Evolutionary conservation across 2,113 vertebrate species (phyloP), one percentile per base, ranked within the genome.

Genomic region (Ceyx cyanopectus): DNA sequence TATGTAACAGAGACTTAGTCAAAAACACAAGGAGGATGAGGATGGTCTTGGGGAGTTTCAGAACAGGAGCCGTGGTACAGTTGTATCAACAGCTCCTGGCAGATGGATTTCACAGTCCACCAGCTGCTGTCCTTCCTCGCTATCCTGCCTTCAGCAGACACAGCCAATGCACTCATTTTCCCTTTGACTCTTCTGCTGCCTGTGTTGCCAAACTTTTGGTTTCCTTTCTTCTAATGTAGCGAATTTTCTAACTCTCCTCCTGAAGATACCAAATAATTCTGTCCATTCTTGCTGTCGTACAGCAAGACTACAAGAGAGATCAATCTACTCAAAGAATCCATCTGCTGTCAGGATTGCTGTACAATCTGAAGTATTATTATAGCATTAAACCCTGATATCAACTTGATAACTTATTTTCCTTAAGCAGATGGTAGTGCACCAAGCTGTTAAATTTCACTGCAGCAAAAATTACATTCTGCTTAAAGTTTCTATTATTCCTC

Each of bases 371-470:
- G 65, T 86, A 75, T 79, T 70, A 54, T 84, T 90, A 72, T 12
- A 34, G 14, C 45, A 74, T 90, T 89, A 89, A 89, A 58, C 50
- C 21, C 53, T 84, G 73, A 73, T 34, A 90, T 65, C 81, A 88
- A 23, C 30, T 56, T 54, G 63, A 63, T 74, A 51, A 51, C 48
- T 43, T 87, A 51, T 79, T 81, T 93, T 89, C 75, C 40, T 66
- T 51, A 51, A 89, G 84, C 77, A 93, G 81, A 79, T 85, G 51
- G 92, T 63, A 70, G 72, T 32, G 48, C 75, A 93, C 81, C 51
- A 60, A 85, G 56, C 87, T 92, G 70, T 89, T 94, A 77, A 76
- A 83, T 94, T 89, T 85, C 84, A 60, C 72, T 78, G 65, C 73
- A 77, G 83, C 54, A 80, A 74, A 91, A 84, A 50, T 75, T 10